Evolutionary conservation across 2,113 vertebrate genomes (phyloP), one percentile per base, ranked within the genome.

Genomic region (Paralichthys olivaceus): DNA sequence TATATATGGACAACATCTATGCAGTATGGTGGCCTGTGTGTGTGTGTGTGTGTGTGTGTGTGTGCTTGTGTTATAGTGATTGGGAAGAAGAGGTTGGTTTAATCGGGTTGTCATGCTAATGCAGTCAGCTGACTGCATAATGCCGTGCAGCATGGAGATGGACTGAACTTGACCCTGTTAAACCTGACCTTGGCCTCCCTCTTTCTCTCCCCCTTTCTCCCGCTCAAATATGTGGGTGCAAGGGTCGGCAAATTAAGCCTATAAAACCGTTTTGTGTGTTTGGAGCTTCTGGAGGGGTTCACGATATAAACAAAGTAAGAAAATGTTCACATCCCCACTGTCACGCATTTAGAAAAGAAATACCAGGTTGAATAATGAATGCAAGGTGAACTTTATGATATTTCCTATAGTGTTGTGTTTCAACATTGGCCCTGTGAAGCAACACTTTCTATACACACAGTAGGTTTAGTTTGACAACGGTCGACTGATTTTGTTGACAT

Each of bases 21-120:
- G 28, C 19, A 55, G n/a, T 32, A 29, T 49, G 2, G 32, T 15
- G 29, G 26, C 17, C 22, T 23, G 0, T 59, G 17, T 79, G 54
- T 25, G 14, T 56, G 22, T 56, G 54, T 15, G 55, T 29, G 11
- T 25, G 57, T 67, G n/a, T 3, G 7, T 22, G 34, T 49, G 55
- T 61, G 53, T 63, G 32, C 7, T 40, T 47, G 75, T 58, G 12
- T 23, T 77, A 72, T 57, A 76, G 84, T 77, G 76, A 78, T 85
- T 75, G 84, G 70, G 88, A 86, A 85, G 89, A 89, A 89, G 82
- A 89, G 85, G 87, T 86, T 88, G 91, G 81, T 87, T 91, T 94
- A 95, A 94, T 94, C 88, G 75, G 87, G 90, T 93, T 93, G 91
- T 90, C 91, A 93, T 94, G 94, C 93, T 94, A 94, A 94, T 94